Conservation (phyloP, 2,888 invertebrate species). For the Tetragonisca angustula region DNA sequence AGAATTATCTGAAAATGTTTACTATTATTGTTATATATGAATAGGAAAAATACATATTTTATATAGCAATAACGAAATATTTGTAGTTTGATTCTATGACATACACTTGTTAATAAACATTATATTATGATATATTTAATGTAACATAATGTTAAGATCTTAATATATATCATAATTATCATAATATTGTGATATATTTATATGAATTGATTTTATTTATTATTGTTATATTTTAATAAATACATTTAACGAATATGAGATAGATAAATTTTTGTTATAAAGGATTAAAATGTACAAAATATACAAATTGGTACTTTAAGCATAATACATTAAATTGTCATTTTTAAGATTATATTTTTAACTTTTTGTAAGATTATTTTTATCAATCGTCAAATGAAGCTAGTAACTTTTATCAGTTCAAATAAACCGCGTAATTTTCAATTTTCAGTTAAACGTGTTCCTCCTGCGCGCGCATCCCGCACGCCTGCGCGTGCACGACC, state of each 20-base stretch:
- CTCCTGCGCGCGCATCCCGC: background rate
- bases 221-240: too few relatives aligned
- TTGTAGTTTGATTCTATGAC: background rate
- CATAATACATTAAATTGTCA: too few relatives aligned
- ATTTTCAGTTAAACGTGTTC: background rate
- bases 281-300: too few relatives aligned
- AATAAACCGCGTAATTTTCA: background rate
- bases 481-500: constrained; percentile 32
- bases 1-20: background rate
- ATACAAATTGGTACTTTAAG: too few relatives aligned
- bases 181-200: too few relatives aligned
- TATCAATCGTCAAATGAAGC: background rate
- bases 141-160: too few relatives aligned
- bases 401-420: constrained; percentile 8
- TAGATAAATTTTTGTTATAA: too few relatives aligned
- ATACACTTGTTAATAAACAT: background rate
- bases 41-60: background rate
- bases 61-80: background rate
- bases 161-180: too few relatives aligned
- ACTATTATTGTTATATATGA: background rate
- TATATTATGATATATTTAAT: background rate
- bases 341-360: background rate
- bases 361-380: background rate
- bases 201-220: too few relatives aligned
- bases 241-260: too few relatives aligned